Conservation (phyloP, 2,113 vertebrate genomes). For the Erythrolamprus reginae region DNA sequence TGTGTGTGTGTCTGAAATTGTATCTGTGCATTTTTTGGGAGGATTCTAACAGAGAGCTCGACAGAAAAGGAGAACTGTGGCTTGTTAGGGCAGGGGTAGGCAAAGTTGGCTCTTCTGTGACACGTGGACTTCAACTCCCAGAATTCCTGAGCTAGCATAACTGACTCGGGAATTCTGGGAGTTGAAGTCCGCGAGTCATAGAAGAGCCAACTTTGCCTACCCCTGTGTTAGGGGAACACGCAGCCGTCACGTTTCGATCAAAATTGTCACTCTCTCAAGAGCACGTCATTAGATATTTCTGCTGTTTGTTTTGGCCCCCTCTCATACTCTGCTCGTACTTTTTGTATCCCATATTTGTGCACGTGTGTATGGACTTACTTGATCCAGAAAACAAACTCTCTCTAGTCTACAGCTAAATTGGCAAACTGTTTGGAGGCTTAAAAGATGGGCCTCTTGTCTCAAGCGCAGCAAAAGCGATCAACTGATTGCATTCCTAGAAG, state of each 20-base stretch:
- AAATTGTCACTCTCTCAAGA: background rate
- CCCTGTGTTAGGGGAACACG: background rate
- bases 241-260: background rate
- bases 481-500: background rate
- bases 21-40: no score
- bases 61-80: no score
- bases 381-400: background rate
- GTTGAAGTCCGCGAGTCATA: no score
- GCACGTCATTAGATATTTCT: background rate
- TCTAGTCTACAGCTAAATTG: background rate
- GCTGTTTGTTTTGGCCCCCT: background rate
- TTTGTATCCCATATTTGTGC: background rate
- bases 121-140: no score
- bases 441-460: background rate
- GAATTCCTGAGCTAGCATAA: no score
- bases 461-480: background rate
- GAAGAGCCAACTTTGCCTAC: no score
- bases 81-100: no score
- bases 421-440: background rate
- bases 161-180: no score
- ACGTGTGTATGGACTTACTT: background rate
- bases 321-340: background rate
- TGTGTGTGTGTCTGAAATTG: no score
- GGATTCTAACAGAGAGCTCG: no score
- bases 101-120: no score